Evolutionary conservation across 2,113 vertebrate genomes (phyloP), one percentile per base, ranked within the genome.

Genomic region (Cheilinus undulatus): DNA sequence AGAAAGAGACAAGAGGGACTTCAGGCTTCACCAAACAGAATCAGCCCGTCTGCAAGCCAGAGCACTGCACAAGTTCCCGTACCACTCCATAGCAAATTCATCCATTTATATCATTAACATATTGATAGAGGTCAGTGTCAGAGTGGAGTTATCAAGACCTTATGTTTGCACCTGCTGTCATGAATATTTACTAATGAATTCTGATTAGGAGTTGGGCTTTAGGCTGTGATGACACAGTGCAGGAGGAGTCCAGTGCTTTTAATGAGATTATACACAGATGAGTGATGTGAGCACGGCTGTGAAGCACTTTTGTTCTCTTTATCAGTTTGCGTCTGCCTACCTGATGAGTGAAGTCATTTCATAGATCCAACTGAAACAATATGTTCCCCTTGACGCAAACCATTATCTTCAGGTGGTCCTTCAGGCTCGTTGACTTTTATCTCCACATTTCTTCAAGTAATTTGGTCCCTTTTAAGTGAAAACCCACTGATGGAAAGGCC

Each of bases 71-170:
- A n/a, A 45, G 26, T 75, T 48, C 58, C 48, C 57, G 48, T 54
- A 34, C 32, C 36, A 56, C 66, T 74, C 59, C 23, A 53, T 36
- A 54, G 50, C 34, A 86, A 80, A 78, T 59, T 69, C 73, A 71
- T 49, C 48, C 56, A 69, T 83, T 87, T 78, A 69, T 76, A 79
- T 61, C 42, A 86, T 88, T 90, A 80, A 77, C 84, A 90, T 86
- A 83, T 84, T 90, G 78, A 91, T 85, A 68, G 83, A 88, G 85
- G 69, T 87, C 72, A 83, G 71, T 65, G 52, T 85, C 56, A 60
- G 52, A 61, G 79, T 77, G 56, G 63, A 78, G 70, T 82, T 76
- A 88, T 90, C 78, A 87, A 84, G 75, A 82, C 65, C 70, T 82
- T 17, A 27, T 83, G 69, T 86, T 86, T 87, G 78, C 46, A 66